Evolutionary conservation across 2,113 vertebrate genomes (phyloP), one percentile per base, ranked within the genome.

Genomic region (Crypturellus undulatus): DNA sequence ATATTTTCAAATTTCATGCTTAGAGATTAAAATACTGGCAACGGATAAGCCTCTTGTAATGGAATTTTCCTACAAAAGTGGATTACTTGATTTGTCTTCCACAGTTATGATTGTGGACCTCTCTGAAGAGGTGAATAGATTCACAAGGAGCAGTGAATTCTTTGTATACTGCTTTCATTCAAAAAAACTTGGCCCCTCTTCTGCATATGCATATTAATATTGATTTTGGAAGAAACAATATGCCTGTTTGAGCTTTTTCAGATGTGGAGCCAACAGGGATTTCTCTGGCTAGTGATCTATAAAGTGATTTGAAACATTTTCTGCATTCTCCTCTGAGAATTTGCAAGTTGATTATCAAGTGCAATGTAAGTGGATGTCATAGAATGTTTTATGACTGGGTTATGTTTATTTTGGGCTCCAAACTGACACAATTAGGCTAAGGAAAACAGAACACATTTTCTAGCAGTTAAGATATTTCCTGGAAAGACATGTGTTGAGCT

Each of bases 361-460:
- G 25, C 8, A 64, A 79, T 36, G 22, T 87, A 92, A 94, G 21
- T 62, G 36, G 73, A 89, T 1, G 0, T 90, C 76, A 87, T 24
- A 65, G 30, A 18, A 79, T 64, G 2, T 63, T 79, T 92, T 93
- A 77, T 56, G 45, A 47, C 34, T 54, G 22, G 49, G 6, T 76
- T 92, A 76, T 82, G 82, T 92, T 95, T 94, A 83, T 85, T 68
- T 87, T 80, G 71, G 83, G 17, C 30, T 73, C 51, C 52, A 89
- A 69, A 69, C 6, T 81, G 79, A 92, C 62, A 86, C 38, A 56
- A 38, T 88, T 91, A 90, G 18, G 14, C 12, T 87, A 67, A 84
- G 30, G 17, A 78, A 86, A 91, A 89, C 5, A 81, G 32, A 90
- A 60, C 3, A 86, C 67, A 19, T 71, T 90, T 90, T 81, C 32